A percentile compares a stretch with the other conserved stretches of the same genome.
These are phyloP conservation scores for Melanargia galathea DNA, from an alignment of 2,888 invertebrate genomes.

Conservation along the genomic window DNA sequence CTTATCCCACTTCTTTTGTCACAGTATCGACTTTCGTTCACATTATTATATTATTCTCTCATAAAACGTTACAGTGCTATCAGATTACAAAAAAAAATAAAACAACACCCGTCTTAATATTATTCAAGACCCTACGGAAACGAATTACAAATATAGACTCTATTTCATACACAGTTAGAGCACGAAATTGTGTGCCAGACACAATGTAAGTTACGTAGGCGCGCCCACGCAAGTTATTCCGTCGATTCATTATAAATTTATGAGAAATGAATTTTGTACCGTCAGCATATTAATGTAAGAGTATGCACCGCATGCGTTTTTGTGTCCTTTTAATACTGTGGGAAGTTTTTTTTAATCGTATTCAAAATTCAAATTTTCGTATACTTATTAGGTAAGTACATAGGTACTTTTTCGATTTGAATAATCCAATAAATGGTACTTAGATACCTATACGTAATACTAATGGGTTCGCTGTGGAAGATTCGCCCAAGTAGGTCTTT, in stretches of 20 bases:
- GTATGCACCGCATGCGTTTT: conserved; percentile 33
- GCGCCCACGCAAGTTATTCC: conserved; percentile 48
- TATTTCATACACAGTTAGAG: conserved; percentile 29
- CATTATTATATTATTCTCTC: conserved; percentile 21
- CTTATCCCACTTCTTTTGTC: conserved; percentile 7
- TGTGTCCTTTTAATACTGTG: conserved; percentile 17
- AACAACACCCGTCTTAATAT: conserved; percentile 17
- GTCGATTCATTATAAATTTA: conserved; percentile 50
- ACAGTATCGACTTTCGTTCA: conserved; percentile 33
- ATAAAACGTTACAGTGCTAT: conserved; percentile 27
- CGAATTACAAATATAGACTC: conserved; percentile 24
- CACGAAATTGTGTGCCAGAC: background rate
- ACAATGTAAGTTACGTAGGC: conserved; percentile 39
- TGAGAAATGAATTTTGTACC: conserved; percentile 47
- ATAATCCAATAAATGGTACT: no score
- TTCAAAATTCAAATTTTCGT: no score
- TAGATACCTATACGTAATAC: no score
- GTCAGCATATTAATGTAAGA: conserved; percentile 43
- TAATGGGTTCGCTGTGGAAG: no score
- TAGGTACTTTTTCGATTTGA: no score
- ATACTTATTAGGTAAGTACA: no score
- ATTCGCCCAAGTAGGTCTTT: no score
- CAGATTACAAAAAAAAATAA: conserved; percentile 31
- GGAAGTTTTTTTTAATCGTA: background rate
- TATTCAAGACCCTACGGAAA: background rate